Percentiles rank a stretch among this genome's conserved stretches.
phyloP scores from a whole-genome alignment of 2,888 invertebrate species.

The Zygogramma bicolorata region DNA sequence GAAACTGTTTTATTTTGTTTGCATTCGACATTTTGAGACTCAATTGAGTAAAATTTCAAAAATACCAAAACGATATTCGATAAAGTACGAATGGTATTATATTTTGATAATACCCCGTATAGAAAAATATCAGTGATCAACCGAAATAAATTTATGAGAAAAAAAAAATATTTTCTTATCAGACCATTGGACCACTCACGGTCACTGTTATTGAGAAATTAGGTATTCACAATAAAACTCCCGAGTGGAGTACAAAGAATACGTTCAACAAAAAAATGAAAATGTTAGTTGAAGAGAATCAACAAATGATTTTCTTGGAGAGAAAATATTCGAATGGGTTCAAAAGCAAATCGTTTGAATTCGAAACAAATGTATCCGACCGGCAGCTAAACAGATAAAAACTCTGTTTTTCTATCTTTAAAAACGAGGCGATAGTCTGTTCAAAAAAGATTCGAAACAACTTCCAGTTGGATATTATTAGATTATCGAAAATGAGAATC shows the following conservation, averaged over 20 bases:
- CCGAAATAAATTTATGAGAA: neutral
- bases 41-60: neutral
- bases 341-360: neutral
- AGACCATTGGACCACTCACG: neutral
- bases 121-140: neutral
- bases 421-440: neutral
- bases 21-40: neutral
- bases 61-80: neutral
- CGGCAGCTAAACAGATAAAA: neutral
- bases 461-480: neutral
- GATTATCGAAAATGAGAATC: neutral
- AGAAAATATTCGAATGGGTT: neutral
- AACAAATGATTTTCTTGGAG: neutral
- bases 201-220: neutral
- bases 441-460: neutral
- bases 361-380: neutral
- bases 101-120: neutral
- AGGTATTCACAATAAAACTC: neutral
- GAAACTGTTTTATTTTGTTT: neutral
- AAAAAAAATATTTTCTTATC: neutral
- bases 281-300: neutral
- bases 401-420: neutral
- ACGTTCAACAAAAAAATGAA: neutral
- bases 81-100: neutral
- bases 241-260: neutral